These are phyloP conservation scores for Lutjanus erythropterus DNA, from an alignment of 2,113 vertebrate species.

Conservation along the genomic window DNA sequence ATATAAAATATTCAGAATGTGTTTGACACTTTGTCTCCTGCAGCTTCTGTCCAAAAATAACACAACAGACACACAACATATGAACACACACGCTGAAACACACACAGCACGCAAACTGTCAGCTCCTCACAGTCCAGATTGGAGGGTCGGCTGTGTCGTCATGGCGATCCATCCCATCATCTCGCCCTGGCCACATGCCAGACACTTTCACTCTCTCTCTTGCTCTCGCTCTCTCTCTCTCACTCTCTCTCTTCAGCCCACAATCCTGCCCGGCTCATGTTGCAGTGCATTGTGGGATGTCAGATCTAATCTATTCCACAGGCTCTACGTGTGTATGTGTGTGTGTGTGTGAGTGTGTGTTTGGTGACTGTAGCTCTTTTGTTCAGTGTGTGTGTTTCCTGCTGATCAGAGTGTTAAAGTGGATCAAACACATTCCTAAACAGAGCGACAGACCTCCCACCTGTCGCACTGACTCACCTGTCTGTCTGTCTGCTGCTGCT, in stretches of 20 bases:
- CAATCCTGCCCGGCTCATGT: slow-evolving; percentile 49
- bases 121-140: slow-evolving; percentile 45
- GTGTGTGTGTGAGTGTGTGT: slow-evolving; percentile 4
- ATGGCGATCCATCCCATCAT: slow-evolving; percentile 69
- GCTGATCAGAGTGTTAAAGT: slow-evolving; percentile 20
- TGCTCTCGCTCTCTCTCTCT: slow-evolving; percentile 51
- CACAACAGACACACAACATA: slow-evolving; percentile 1
- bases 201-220: slow-evolving; percentile 41
- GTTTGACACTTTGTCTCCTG: background rate
- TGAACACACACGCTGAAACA: background rate
- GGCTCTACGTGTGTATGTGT: slow-evolving; percentile 23
- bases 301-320: slow-evolving; percentile 67
- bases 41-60: slow-evolving; percentile 35
- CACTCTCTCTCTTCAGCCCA: slow-evolving; percentile 34
- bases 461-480: slow-evolving; percentile 28
- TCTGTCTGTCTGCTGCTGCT: background rate
- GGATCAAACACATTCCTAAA: slow-evolving; percentile 60
- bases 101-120: slow-evolving; percentile 1
- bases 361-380: slow-evolving; percentile 35
- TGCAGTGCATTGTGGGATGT: slow-evolving; percentile 76
- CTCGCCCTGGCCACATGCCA: slow-evolving; percentile 61
- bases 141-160: slow-evolving; percentile 61
- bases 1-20: background rate
- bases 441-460: slow-evolving; percentile 15
- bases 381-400: slow-evolving; percentile 26